A percentile compares a stretch with the other conserved stretches of the same genome.
Conservation (phyloP, 2,888 invertebrate species). For the Meteorus cinctellus region DNA sequence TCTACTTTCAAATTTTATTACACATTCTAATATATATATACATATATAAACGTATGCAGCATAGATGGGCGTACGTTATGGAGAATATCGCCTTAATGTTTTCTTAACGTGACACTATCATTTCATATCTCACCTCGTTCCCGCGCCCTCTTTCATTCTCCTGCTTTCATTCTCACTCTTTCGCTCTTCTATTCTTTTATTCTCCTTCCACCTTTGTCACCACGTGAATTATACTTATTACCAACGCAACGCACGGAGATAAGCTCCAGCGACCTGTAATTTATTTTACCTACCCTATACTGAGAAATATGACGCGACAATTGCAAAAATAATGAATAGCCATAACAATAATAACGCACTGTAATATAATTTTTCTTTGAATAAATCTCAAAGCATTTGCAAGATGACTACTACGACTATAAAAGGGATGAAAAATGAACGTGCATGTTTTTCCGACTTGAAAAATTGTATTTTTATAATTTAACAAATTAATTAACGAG, state of each 20-base stretch:
- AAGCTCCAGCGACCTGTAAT: conserved; percentile 24
- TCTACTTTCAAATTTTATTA: no score
- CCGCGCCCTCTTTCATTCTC: conserved; percentile 54
- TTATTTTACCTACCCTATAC: conserved; percentile 8
- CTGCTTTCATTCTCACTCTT: neutral
- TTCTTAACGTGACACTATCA: conserved; percentile 58
- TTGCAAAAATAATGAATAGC: conserved; percentile 1
- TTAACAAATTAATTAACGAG: no score
- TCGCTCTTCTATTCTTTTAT: neutral
- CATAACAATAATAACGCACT: neutral
- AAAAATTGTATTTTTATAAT: neutral
- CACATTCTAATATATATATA: no score
- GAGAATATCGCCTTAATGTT: conserved; percentile 64
- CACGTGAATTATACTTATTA: conserved; percentile 41
- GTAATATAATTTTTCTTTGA: neutral
- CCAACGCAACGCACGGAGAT: conserved; percentile 35
- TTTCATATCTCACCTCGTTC: conserved; percentile 53
- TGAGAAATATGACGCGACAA: conserved; percentile 34
- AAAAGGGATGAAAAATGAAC: no score
- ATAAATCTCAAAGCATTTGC: neutral
- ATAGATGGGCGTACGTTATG: conserved; percentile 44
- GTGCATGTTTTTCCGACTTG: neutral
- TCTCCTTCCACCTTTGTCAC: conserved; percentile 10
- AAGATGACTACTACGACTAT: no score
- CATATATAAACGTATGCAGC: no score